Evolutionary conservation across 2,797 vertebrate genomes (phyloP).

Genomic region (Melanotaenia maccullochi): DNA sequence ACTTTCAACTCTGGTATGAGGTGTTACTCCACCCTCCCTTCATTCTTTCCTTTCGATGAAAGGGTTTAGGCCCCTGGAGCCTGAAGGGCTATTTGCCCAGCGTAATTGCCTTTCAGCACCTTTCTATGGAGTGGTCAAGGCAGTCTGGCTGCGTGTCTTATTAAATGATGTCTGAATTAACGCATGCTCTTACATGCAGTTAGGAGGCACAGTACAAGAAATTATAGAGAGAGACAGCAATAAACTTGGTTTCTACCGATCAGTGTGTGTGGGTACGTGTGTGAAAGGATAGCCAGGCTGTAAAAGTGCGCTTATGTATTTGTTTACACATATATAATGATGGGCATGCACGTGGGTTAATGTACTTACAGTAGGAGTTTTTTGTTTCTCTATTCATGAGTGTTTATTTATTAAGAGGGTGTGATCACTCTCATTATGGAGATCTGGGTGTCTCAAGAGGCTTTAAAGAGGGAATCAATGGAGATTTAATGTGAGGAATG

Average conservation of each 20-base stretch:
- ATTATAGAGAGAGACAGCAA: conserved; percentile 74
- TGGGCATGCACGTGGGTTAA: conserved; percentile 26
- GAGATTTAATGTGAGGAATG: conserved; percentile 78
- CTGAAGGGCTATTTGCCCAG: conserved; percentile 77
- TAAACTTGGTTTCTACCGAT: conserved; percentile 84
- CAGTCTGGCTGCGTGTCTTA: conserved; percentile 79
- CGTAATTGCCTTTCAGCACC: conserved; percentile 83
- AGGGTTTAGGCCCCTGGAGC: conserved; percentile 73
- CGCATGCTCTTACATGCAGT: conserved; percentile 80
- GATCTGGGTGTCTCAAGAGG: conserved; percentile 65
- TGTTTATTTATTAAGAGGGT: conserved; percentile 59
- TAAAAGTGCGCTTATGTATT: conserved; percentile 26
- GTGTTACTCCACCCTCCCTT: conserved; percentile 30
- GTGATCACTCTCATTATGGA: conserved; percentile 73
- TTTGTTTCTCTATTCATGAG: conserved; percentile 56
- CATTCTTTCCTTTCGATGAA: conserved; percentile 54
- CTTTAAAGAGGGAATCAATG: conserved; percentile 79
- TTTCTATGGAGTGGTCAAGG: conserved; percentile 81
- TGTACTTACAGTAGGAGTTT: conserved; percentile 50
- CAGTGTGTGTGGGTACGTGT: conserved; percentile 42
- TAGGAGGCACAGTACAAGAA: conserved; percentile 80
- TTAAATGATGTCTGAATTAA: conserved; percentile 87
- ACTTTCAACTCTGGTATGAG: conserved; percentile 38
- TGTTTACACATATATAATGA: conserved; percentile 47
- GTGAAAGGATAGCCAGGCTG: conserved; percentile 25